phyloP scores from a whole-genome alignment of 2,888 invertebrate genomes.

The Cheilosia scutellata region DNA sequence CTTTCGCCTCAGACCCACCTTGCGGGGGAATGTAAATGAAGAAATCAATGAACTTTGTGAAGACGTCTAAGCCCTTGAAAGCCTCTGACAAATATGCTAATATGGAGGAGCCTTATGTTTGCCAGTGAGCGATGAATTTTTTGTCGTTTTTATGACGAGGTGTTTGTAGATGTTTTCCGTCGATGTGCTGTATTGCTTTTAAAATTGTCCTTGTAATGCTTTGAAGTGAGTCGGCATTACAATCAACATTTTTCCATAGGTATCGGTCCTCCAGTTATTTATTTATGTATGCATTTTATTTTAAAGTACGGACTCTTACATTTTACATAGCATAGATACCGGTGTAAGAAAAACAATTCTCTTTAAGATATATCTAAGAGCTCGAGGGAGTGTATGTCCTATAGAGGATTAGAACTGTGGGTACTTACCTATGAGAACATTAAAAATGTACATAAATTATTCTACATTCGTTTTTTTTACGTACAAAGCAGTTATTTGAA shows the following conservation, averaged over 20 bases:
- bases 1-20: background rate
- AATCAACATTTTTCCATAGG: background rate
- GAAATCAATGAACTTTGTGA: conserved; percentile 53
- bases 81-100: conserved; percentile 49
- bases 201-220: conserved; percentile 33
- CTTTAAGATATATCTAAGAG: too few species aligned
- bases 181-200: conserved; percentile 13
- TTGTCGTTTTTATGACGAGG: conserved; percentile 19
- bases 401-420: too few species aligned
- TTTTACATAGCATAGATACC: too few species aligned
- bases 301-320: background rate
- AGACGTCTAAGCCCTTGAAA: conserved; percentile 47
- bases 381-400: too few species aligned
- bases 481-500: too few species aligned
- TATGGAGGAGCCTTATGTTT: conserved; percentile 23
- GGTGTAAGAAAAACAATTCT: too few species aligned
- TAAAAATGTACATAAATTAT: too few species aligned
- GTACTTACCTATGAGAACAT: too few species aligned
- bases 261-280: background rate
- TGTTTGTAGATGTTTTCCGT: background rate
- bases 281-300: conserved; percentile 6
- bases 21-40: conserved; percentile 29
- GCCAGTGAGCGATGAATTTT: conserved; percentile 9
- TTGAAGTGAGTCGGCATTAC: background rate
- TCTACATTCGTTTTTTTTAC: too few species aligned